phyloP scores from a whole-genome alignment of 2,113 vertebrate genomes.

The Gymnogyps californianus region DNA sequence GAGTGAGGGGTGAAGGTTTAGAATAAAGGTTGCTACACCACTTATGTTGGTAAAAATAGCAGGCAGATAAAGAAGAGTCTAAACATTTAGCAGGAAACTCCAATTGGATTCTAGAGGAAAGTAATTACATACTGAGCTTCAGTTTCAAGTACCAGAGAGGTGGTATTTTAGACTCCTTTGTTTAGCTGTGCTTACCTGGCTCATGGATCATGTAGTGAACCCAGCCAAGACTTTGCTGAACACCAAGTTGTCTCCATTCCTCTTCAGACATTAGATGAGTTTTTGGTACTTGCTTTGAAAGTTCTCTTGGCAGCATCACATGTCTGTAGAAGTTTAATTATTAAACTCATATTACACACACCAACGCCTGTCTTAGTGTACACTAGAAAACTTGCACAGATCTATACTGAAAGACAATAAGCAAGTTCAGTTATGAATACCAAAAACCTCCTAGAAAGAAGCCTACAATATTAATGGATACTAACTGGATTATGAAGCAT shows the following conservation, averaged over 20 bases:
- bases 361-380: background rate
- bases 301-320: slow-evolving; percentile 81
- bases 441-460: background rate
- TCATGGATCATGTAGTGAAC: slow-evolving; percentile 86
- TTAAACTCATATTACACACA: background rate
- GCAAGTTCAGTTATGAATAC: background rate
- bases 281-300: slow-evolving; percentile 83
- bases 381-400: background rate
- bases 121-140: background rate
- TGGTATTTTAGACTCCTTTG: background rate
- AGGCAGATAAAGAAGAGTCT: background rate
- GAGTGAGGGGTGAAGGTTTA: background rate
- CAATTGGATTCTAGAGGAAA: background rate
- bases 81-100: background rate
- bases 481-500: background rate
- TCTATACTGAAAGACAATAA: background rate
- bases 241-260: slow-evolving; percentile 82
- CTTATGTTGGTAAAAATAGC: background rate
- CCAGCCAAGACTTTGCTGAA: slow-evolving; percentile 84
- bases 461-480: background rate
- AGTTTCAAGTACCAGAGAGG: background rate
- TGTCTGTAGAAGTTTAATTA: slow-evolving; percentile 52
- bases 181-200: slow-evolving; percentile 63
- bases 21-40: background rate
- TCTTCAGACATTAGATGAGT: slow-evolving; percentile 84